Evolutionary conservation across 1,140 invertebrate genomes (phyloP).

Genomic region (Venustaconcha ellipsiformis): DNA sequence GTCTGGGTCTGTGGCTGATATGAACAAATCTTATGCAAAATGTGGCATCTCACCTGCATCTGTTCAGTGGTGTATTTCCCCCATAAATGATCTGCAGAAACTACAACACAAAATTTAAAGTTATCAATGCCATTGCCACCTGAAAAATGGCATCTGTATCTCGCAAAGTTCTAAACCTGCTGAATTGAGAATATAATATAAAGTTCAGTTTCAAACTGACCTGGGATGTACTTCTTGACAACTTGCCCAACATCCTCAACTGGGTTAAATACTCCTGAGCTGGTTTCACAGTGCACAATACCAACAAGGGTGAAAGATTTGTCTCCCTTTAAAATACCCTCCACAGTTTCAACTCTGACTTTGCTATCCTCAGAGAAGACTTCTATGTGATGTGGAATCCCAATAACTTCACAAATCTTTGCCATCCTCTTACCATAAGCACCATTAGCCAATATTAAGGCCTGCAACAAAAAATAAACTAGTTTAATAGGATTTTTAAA

Average conservation of each 20-base stretch:
- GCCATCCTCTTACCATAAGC: constrained; percentile 71
- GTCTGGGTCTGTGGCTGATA: too few species aligned
- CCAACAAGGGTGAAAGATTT: constrained; percentile 63
- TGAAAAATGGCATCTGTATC: too few species aligned
- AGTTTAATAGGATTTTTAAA: not conserved
- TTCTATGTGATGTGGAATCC: constrained; percentile 59
- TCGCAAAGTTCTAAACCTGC: too few species aligned
- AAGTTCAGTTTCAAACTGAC: constrained; percentile 33
- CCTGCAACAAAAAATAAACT: constrained; percentile 49
- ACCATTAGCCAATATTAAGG: constrained; percentile 70
- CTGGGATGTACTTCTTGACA: constrained; percentile 61
- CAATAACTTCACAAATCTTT: constrained; percentile 67
- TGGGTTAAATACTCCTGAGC: constrained; percentile 71
- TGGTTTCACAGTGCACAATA: constrained; percentile 72
- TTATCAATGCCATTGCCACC: too few species aligned
- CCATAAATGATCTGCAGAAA: too few species aligned
- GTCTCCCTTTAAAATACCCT: constrained; percentile 46
- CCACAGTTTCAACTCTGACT: constrained; percentile 57
- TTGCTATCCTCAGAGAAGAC: constrained; percentile 65
- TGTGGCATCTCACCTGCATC: too few species aligned
- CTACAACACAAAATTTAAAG: too few species aligned
- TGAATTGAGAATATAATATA: too few species aligned
- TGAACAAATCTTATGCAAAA: too few species aligned
- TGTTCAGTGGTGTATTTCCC: too few species aligned
- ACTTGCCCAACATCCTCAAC: constrained; percentile 67